Percentiles rank a stretch among this genome's conserved stretches.
phyloP scores from a whole-genome alignment of 2,888 invertebrate genomes.

The Neuroscelio doddi region DNA sequence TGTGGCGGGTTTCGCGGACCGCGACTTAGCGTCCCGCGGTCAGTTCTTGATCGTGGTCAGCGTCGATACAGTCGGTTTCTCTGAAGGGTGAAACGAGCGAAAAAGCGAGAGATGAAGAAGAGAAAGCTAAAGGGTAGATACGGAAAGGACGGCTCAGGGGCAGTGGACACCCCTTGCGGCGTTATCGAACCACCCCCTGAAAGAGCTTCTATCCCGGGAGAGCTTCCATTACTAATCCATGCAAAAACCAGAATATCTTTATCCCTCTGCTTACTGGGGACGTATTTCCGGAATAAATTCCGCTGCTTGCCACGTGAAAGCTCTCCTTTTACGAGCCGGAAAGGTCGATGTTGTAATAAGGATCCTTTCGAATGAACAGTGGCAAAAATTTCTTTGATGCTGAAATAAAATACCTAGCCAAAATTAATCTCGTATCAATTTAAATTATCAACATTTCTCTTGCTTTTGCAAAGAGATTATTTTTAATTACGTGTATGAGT shows the following conservation, averaged over 20 bases:
- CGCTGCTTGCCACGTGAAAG: constrained; percentile 56
- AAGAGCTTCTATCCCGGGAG: constrained; percentile 69
- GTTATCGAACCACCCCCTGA: constrained; percentile 63
- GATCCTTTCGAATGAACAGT: constrained; percentile 51
- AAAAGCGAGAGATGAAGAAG: constrained; percentile 44
- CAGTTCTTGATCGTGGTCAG: constrained; percentile 52
- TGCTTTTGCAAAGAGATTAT: constrained; percentile 36
- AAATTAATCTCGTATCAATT: constrained; percentile 46
- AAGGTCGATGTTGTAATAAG: constrained; percentile 51
- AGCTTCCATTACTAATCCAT: constrained; percentile 72
- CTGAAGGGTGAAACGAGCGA: constrained; percentile 40
- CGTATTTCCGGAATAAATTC: constrained; percentile 72
- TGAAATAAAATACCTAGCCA: constrained; percentile 40
- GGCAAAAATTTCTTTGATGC: constrained; percentile 50
- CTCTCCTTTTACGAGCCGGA: constrained; percentile 49
- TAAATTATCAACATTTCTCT: constrained; percentile 47
- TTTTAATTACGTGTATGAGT: constrained; percentile 37
- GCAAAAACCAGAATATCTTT: constrained; percentile 72
- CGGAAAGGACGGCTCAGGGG: constrained; percentile 45
- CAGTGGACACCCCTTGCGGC: constrained; percentile 57
- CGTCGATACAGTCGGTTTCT: constrained; percentile 48
- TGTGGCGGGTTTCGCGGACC: constrained; percentile 47
- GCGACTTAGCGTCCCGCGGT: constrained; percentile 48
- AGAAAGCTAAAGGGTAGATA: constrained; percentile 48
- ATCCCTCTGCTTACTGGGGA: constrained; percentile 68